These are phyloP conservation scores for Spisula subtruncata DNA, from an alignment of 2,888 invertebrate genomes.

Conservation along the genomic window DNA sequence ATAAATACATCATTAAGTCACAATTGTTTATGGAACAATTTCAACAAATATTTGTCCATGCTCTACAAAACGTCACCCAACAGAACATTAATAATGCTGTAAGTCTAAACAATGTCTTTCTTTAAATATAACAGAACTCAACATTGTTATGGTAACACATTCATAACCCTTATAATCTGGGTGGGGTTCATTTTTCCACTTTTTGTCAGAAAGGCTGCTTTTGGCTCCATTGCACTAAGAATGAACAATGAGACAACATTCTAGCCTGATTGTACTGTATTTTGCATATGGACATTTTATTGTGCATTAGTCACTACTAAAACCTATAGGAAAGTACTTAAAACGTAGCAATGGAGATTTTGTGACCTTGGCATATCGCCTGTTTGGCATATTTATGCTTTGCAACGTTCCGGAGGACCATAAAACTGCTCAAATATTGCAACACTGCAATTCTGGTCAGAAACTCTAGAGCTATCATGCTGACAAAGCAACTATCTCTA, in stretches of 20 bases:
- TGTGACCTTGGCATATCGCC: slow-evolving; percentile 26
- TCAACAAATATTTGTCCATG: slow-evolving; percentile 23
- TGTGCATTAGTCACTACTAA: slow-evolving; percentile 18
- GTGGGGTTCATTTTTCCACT: background rate
- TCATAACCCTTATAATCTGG: background rate
- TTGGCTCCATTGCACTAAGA: background rate
- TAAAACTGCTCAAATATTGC: background rate
- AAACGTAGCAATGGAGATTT: background rate
- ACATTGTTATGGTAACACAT: background rate
- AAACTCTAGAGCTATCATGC: background rate
- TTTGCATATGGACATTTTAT: slow-evolving; percentile 9
- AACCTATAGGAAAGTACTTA: background rate
- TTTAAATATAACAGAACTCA: slow-evolving; percentile 5
- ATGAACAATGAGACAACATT: background rate
- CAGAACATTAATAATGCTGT: slow-evolving; percentile 8
- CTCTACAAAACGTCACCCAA: background rate
- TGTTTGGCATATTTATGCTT: slow-evolving; percentile 4
- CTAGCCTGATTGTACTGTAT: background rate
- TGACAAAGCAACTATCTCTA: background rate
- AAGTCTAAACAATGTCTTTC: slow-evolving; percentile 9
- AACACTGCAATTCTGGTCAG: slow-evolving; percentile 6
- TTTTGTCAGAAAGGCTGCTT: background rate
- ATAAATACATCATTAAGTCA: slow-evolving; percentile 52
- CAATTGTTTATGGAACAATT: slow-evolving; percentile 23
- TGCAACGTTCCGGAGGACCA: background rate